Conservation (phyloP, 2,797 vertebrate species). For the Eulemur rubriventer region DNA sequence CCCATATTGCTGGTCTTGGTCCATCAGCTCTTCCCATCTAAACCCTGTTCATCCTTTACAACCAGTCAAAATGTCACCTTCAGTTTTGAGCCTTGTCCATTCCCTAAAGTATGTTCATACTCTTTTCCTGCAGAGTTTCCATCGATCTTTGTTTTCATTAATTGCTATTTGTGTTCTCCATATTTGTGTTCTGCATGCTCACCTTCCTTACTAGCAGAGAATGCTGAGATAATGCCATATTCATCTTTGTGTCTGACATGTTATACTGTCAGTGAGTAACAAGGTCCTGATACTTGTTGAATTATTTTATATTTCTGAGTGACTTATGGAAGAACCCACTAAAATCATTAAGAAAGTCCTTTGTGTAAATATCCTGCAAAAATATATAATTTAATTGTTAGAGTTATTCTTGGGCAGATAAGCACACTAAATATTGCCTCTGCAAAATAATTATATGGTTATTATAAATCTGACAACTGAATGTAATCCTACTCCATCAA, state of each 20-base stretch:
- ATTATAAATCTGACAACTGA: background rate
- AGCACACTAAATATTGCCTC: background rate
- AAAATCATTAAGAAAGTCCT: background rate
- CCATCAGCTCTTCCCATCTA: background rate
- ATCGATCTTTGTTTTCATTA: background rate
- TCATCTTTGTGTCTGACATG: conserved; percentile 17
- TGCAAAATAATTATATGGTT: background rate
- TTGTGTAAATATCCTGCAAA: background rate
- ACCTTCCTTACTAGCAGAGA: background rate
- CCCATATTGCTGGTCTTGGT: background rate
- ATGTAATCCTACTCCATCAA: background rate
- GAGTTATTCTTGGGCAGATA: background rate
- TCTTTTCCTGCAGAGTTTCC: background rate
- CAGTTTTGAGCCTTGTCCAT: background rate
- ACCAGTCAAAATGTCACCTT: background rate
- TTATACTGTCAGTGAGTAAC: background rate
- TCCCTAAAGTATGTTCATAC: background rate
- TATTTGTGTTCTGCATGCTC: background rate
- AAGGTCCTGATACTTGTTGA: background rate
- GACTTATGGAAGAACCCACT: background rate
- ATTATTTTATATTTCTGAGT: conserved; percentile 20
- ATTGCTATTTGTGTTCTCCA: background rate
- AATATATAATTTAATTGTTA: background rate
- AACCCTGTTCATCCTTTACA: background rate
- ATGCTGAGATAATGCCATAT: background rate